These are phyloP conservation scores for Hoplias malabaricus DNA, from an alignment of 2,113 vertebrate genomes.

Conservation along the genomic window DNA sequence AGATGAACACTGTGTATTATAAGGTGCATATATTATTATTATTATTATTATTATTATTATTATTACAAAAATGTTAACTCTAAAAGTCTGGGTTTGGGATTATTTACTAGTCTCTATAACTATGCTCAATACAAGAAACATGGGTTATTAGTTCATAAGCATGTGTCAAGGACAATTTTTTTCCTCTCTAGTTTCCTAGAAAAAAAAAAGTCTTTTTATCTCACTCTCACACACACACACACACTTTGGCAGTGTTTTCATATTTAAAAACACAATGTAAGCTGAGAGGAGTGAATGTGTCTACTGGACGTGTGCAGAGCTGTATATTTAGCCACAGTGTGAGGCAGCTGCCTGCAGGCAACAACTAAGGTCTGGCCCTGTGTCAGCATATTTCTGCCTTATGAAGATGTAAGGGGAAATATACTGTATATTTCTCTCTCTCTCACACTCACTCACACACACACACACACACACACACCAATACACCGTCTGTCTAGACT, in stretches of 20 bases:
- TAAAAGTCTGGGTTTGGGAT: too few species aligned
- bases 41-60: too few species aligned
- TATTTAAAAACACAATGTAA: constrained; percentile 63
- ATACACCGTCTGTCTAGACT: background rate
- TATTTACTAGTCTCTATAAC: too few species aligned
- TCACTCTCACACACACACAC: background rate
- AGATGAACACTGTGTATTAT: too few species aligned
- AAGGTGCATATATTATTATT: too few species aligned
- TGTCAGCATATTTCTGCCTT: constrained; percentile 42
- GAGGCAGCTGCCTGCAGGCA: constrained; percentile 56
- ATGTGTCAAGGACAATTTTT: too few species aligned
- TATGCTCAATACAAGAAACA: too few species aligned
- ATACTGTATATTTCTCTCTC: background rate
- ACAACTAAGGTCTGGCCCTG: constrained; percentile 41
- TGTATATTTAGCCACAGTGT: constrained; percentile 62
- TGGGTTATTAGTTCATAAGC: too few species aligned
- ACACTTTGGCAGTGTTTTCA: constrained; percentile 48
- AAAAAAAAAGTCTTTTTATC: too few species aligned
- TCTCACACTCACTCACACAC: background rate
- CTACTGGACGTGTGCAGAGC: constrained; percentile 22
- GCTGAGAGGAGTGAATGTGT: constrained; percentile 40
- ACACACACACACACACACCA: background rate
- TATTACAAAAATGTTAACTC: too few species aligned
- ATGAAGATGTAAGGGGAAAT: constrained; percentile 4
- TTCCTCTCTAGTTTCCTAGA: too few species aligned